Evolutionary conservation across 2,888 invertebrate genomes (phyloP), one percentile per base, ranked within the genome.

Genomic region (Dryococelus australis): DNA sequence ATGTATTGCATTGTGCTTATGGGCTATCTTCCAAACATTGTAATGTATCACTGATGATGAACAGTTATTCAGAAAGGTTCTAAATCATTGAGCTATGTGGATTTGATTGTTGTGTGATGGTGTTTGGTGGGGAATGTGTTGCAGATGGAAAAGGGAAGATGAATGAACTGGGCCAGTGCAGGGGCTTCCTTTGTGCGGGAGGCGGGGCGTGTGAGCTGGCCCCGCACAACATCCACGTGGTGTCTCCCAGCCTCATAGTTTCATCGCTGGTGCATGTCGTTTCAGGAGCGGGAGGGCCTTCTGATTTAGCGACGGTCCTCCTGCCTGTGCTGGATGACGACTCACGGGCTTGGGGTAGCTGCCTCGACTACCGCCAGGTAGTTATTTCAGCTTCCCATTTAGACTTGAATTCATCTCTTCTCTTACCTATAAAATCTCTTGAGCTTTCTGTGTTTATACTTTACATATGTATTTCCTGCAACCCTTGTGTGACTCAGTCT

Each of bases 361-460:
- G 96, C 90, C 94, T 97, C 88, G 96, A 97, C 91, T 95, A 96
- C 91, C 93, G 96, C 90, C 96, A 97, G 93, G 96, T 96, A 8
- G n/a, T 86, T 78, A 0, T 47, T 47, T 47, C 16, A 47, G 2
- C 16, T 47, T 47, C 47, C 2, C 16, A 47, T 47, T 47, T 47
- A 47, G 1, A 47, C 10, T 47, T 47, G 0, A 47, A 8, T 47
- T 47, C 10, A 16, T 47, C 10, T 47, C 16, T 47, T 47, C 16
- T 10, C 5, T 47, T 6, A 16, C 8, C 2, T 16, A 13, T 47
- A 1, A 47, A 35, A 16, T 47, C 47, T 47, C 0, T 47, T 47
- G 12, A 9, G 47, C 47, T 8, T 13, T 8, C 16, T 47, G 16
- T 3, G 47, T 47, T 47, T 47, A 35, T 35, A 35, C 35, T 35